phyloP scores from a whole-genome alignment of 2,113 vertebrate species.

The Vombatus ursinus region DNA sequence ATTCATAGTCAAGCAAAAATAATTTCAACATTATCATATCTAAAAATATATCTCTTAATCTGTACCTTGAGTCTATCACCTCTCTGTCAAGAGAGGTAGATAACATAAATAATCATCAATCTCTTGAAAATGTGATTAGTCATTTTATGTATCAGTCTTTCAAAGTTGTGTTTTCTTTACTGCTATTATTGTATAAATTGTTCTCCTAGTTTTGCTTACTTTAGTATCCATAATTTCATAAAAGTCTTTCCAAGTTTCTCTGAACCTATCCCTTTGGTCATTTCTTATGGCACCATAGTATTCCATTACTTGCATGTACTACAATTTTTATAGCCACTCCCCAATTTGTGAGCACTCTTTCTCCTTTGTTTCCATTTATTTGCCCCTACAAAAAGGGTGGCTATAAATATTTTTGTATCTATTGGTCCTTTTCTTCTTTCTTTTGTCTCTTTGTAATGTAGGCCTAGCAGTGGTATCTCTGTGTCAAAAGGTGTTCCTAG shows the following conservation, averaged over 20 bases:
- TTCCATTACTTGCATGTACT: neutral
- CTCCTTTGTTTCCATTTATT: neutral
- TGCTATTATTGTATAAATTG: neutral
- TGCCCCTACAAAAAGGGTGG: neutral
- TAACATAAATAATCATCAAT: neutral
- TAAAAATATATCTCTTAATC: neutral
- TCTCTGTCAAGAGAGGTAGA: neutral
- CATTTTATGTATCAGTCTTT: neutral
- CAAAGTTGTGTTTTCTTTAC: neutral
- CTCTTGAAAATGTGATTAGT: neutral
- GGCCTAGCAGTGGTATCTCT: neutral
- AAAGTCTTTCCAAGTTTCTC: neutral
- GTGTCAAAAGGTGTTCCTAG: neutral
- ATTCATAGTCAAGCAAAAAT: neutral
- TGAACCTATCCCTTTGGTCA: neutral
- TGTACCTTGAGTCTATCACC: neutral
- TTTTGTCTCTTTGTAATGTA: neutral
- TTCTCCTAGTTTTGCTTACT: neutral
- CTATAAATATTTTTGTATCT: neutral
- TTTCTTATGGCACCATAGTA: neutral
- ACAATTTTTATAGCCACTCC: neutral
- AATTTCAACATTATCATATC: neutral
- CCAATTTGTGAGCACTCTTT: neutral
- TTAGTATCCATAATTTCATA: neutral
- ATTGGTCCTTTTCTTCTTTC: neutral